Base-by-base conservation (phyloP, 2,113 vertebrate species). In the Ceyx melanurus region DNA sequence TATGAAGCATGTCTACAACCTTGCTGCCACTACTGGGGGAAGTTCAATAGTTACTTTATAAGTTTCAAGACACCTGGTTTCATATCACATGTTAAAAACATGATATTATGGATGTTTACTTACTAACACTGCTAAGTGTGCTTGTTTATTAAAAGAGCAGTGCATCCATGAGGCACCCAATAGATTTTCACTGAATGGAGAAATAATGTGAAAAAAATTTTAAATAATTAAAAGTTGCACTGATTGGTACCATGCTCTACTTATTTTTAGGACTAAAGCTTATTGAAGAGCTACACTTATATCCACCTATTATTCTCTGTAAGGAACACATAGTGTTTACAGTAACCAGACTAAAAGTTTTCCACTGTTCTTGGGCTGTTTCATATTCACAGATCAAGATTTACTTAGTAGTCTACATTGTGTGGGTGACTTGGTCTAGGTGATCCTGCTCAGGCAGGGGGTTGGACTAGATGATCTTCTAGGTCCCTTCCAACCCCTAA, bases 101-200 rank as follows among this genome's bases (percentile, higher is more conserved):
- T 54, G 29, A 9, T 31, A 53, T 70, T 83, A 86, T 79, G 21
- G 22, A 37, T 61, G 60, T 81, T 82, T 89, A 37, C 10, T 3
- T 78, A 19, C 56, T 43, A 77, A 29, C 15, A 74, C 19, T 80
- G 65, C 23, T 54, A 62, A 64, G 56, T 40, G 40, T 53, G 67
- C 13, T 42, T 18, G 6, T 45, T 90, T 82, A 82, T 84, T 92
- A 81, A 71, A 67, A 64, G 42, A 56, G 54, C 61, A 31, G 33
- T n/a, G n/a, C 45, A 48, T 79, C 72, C 60, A 3, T 70, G 61
- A 76, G 60, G 40, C 51, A 54, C 25, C 53, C 37, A 22, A 37
- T 56, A 75, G 46, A 79, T 77, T 85, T 76, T 31, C 68, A 62
- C 71, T 62, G 31, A 75, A 84, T 93, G 46, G 43, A 60, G 35